Base-by-base conservation (phyloP, 2,888 invertebrate genomes). In the Dugesia japonica region DNA sequence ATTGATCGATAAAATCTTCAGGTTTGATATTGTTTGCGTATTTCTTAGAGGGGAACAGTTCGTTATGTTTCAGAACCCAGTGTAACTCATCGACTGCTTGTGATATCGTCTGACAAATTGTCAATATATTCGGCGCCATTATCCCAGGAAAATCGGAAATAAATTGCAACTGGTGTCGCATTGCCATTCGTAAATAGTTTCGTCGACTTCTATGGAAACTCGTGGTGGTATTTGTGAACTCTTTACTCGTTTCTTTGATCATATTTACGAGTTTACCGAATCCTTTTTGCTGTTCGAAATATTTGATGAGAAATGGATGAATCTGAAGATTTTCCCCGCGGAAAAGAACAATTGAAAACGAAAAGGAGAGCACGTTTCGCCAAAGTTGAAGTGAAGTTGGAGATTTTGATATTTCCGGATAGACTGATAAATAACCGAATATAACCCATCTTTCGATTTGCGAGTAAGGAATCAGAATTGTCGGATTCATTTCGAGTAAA, bases 81-180 rank as follows among this genome's bases (percentile, higher is more conserved):
- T 83, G 88, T 26, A 98, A 91, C 87, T 99, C 98, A 87, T 99
- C 98, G 81, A 95, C 88, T 0, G 95, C 90, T 84, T 93, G 90
- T 79, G 93, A 92, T 9, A 99, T 87, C 0, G 92, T 97, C 88
- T 97, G 94, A 83, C 98, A 92, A 80, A 97, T 92, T 82, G 94
- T 89, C 77, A 99, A 87, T 7, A 93, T 92, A 83, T 99, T 98
- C 0, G 98, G 98, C 0, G 98, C 98, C 71, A 99, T 86, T 26
- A 99, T 86, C 0, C 98, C 95, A 0, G 98, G 98, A 84, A 99
- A 95, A 85, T 99, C 98, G 20, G 94, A 92, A 83, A 97, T 89
- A 81, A 99, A 91, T 0, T 94, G 87, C 0, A 92, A 92, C 79
- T 99, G 86, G 85, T 99, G 98, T 83, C 94, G 93, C 26, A 99